Base-by-base conservation (phyloP, 1,140 invertebrate genomes). In the Philotrypesis tridentata region DNA sequence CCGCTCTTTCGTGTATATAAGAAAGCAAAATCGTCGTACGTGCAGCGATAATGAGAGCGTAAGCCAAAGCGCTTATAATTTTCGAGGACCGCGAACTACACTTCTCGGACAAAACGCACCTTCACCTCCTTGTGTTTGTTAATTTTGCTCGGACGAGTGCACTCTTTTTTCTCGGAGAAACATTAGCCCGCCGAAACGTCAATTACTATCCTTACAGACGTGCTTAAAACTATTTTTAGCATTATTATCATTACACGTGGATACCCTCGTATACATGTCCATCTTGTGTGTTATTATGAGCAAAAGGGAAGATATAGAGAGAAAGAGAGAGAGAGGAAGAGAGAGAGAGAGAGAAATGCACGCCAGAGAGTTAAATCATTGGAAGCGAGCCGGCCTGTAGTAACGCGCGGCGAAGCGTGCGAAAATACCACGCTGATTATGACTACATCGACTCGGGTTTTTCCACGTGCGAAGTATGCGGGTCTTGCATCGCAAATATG, bases 171-270 rank as follows among this genome's bases (percentile, higher is more conserved):
- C 37, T 76, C 17, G 29, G n/a, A 5, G 61, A 21, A 79, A 72
- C 76, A 55, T 83, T 76, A 80, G 71, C 68, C 75, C 55, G 83
- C 86, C 87, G 88, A 71, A 79, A 71, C 43, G 77, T 61, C 43
- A 61, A 71, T 91, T 88, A 87, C 89, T 89, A 91, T 90, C 89
- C 88, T 89, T 86, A 87, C 87, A 88, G 86, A 85, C 84, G 77
- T 88, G 89, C 68, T 83, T 87, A 83, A 72, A 85, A 82, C 83
- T 80, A 87, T 89, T 84, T 43, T 48, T 65, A 76, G 70, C 29
- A 25, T 71, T 40, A 17, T 29, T 37, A 70, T 70, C 17, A 29
- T 72, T 72, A 43, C 72, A 43, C 25, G 60, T 8, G 61, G 9
- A 0, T 5, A 29, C 55, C 21, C 29, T 71, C 9, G 25, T 60